Conservation (phyloP, 2,797 vertebrate genomes). For the Melopsittacus undulatus region DNA sequence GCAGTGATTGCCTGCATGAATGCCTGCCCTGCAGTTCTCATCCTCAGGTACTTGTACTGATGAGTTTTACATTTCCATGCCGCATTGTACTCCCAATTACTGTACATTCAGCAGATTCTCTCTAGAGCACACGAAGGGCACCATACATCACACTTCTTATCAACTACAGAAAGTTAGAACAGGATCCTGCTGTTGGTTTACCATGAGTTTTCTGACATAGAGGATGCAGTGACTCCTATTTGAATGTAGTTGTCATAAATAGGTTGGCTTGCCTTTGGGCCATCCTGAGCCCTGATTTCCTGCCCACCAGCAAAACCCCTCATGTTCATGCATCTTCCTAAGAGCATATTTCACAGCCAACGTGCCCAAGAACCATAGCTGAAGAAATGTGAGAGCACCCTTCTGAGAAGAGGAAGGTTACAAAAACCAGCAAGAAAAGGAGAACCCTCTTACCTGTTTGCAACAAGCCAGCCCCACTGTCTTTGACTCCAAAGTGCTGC, state of each 20-base stretch:
- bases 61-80: background rate
- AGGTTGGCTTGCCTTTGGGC: background rate
- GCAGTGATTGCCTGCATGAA: background rate
- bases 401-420: background rate
- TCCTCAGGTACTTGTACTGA: background rate
- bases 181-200: background rate
- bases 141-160: background rate
- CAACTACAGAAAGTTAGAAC: background rate
- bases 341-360: background rate
- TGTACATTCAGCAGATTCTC: background rate
- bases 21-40: background rate
- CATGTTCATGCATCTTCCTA: background rate
- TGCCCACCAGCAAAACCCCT: background rate
- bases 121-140: background rate
- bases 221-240: background rate
- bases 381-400: background rate
- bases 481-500: slow-evolving; percentile 87
- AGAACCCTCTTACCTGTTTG: slow-evolving; percentile 87
- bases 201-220: background rate
- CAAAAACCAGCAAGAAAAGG: background rate
- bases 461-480: slow-evolving; percentile 89
- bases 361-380: background rate
- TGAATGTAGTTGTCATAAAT: background rate
- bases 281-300: background rate
- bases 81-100: background rate